These are phyloP conservation scores for Eudyptes chrysolophus DNA, from an alignment of 2,113 vertebrate species.

Conservation along the genomic window DNA sequence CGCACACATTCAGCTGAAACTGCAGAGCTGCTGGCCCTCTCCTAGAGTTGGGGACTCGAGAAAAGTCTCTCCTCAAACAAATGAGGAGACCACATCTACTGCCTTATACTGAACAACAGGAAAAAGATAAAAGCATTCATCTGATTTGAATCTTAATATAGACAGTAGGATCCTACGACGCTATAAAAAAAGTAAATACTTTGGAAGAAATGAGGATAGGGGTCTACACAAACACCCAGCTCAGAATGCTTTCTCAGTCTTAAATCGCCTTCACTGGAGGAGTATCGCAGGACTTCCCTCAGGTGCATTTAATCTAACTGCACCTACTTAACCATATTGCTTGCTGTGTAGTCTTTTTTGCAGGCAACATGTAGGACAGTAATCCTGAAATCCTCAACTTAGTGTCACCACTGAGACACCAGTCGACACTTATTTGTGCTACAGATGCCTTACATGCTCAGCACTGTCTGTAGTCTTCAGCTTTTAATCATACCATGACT, in stretches of 20 bases:
- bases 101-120: neutral
- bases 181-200: neutral
- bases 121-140: neutral
- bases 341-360: neutral
- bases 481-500: neutral
- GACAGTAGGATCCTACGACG: neutral
- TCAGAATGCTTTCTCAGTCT: neutral
- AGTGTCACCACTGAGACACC: neutral
- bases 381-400: neutral
- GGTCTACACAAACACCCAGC: neutral
- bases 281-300: neutral
- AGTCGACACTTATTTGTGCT: neutral
- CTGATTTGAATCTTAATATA: neutral
- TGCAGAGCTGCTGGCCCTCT: neutral
- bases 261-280: neutral
- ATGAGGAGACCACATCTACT: neutral
- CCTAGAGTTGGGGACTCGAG: rapidly evolving
- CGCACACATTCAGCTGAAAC: neutral
- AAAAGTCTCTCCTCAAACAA: neutral
- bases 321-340: neutral
- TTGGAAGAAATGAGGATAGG: neutral
- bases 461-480: neutral
- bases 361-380: neutral
- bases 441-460: neutral
- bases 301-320: neutral